A percentile compares a stretch with the other conserved stretches of the same genome.
Evolutionary conservation across 2,113 vertebrate species (phyloP).

Genomic region (Campylomormyrus tamandua): DNA sequence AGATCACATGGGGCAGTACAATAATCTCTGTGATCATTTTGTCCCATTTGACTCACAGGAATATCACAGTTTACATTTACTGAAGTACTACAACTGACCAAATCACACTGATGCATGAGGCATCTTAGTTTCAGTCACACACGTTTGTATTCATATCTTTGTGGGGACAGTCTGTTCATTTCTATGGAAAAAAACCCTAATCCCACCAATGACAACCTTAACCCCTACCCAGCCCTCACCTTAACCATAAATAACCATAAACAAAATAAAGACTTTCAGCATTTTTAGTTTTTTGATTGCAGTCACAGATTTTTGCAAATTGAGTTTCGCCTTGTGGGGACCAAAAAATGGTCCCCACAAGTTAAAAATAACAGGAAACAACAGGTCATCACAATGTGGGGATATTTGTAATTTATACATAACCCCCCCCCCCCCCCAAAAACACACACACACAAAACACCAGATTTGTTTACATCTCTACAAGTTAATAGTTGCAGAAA

Average conservation of each 20-base stretch:
- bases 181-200: neutral
- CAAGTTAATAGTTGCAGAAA: neutral
- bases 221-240: neutral
- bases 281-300: neutral
- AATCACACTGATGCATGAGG: neutral
- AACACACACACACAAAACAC: neutral
- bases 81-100: neutral
- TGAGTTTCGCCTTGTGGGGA: too few relatives aligned
- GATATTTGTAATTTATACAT: neutral
- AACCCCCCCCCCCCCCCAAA: neutral
- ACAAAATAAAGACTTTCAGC: neutral
- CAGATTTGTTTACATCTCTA: neutral
- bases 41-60: neutral
- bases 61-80: neutral
- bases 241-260: neutral
- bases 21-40: neutral
- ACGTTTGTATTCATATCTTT: neutral
- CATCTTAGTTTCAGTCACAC: neutral
- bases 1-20: neutral
- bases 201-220: neutral
- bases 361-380: too few relatives aligned
- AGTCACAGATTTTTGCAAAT: neutral
- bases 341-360: too few relatives aligned
- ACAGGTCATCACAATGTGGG: too few relatives aligned
- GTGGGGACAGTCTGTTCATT: neutral